These are phyloP conservation scores for Anas bahamensis DNA, from an alignment of 2,797 vertebrate species.

Conservation along the genomic window DNA sequence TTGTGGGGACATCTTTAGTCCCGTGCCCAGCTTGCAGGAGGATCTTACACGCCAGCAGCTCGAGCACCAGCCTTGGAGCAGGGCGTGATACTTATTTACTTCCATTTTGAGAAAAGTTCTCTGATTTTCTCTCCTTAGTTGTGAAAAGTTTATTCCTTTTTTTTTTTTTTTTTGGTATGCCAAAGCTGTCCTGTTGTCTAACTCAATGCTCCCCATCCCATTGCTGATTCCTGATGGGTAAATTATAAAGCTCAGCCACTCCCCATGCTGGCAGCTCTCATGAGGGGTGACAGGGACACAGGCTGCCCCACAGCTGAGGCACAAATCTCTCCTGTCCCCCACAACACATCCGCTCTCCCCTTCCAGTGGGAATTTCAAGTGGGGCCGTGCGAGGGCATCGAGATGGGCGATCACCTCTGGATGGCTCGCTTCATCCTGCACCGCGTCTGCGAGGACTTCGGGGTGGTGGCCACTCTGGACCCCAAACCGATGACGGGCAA, in stretches of 20 bases:
- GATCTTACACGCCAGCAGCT: not conserved
- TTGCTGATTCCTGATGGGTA: not conserved
- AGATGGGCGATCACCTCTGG: slow-evolving; percentile 91
- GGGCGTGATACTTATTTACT: not conserved
- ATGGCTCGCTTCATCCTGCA: slow-evolving; percentile 88
- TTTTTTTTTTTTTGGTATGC: not conserved
- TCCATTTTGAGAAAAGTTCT: rapidly evolving
- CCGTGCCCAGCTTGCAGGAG: not conserved
- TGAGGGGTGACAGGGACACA: not conserved
- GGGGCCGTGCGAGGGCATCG: slow-evolving; percentile 87
- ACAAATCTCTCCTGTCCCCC: not conserved
- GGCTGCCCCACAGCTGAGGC: not conserved
- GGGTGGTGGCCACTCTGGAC: slow-evolving; percentile 85
- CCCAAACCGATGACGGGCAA: slow-evolving; percentile 88
- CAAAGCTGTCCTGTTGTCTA: not conserved
- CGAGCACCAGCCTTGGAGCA: not conserved
- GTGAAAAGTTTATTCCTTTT: not conserved
- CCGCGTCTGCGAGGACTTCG: slow-evolving; percentile 90
- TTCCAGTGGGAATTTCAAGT: slow-evolving; percentile 93
- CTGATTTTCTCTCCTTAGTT: not conserved
- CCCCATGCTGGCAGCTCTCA: not conserved
- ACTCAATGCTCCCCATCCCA: not conserved
- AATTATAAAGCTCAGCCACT: not conserved
- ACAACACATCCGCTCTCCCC: rapidly evolving
- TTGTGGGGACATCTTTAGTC: not conserved